Evolutionary conservation across 2,113 vertebrate genomes (phyloP), one percentile per base, ranked within the genome.

Genomic region (Cryptoleucopteryx plumbea): DNA sequence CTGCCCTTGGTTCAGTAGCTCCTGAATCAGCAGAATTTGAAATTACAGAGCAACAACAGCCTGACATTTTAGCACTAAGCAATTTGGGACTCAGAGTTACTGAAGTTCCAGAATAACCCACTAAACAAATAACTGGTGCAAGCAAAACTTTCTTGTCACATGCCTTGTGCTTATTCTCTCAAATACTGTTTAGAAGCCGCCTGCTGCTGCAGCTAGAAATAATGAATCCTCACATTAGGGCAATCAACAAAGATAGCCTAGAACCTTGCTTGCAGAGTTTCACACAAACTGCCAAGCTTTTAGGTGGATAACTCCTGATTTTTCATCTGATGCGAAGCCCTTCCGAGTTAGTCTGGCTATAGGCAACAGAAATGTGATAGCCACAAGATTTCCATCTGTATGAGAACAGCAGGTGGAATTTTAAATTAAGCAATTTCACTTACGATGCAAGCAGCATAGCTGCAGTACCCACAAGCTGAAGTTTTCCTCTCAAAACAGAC

Each of bases 381-480:
- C 45, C 20, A 3, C 34, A 58, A 38, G 22, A 47, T 32, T 89
- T 74, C 23, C n/a, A 50, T 16, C 17, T 14, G 12, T 31, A 25
- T 1, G 6, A 87, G 59, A 75, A 34, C 48, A 88, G 40, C 40
- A 38, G 25, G 27, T 18, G 0, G 34, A 82, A 90, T 45, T 43
- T 18, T 40, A 66, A 74, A 84, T 10, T 5, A 74, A 82, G 48
- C 21, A 17, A 40, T 50, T 65, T 81, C 74, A 99, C 99, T 98
- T 98, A 99, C 99, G 99, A 99, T 79, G 99, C 99, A 4, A 99
- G 95, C 53, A 99, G 98, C 99, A 99, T 99, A 52, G 99, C 99
- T 34, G 99, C 99, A 3, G 99, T 99, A 36, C 99, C 99, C 21
- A 99, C 99, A 29, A 99, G 98, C 96, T 99, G 99, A 72, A 99